Percentiles rank a stretch among this genome's conserved stretches.
These are phyloP conservation scores for Megalonaias nervosa DNA, from an alignment of 1,140 invertebrate species.

Conservation along the genomic window DNA sequence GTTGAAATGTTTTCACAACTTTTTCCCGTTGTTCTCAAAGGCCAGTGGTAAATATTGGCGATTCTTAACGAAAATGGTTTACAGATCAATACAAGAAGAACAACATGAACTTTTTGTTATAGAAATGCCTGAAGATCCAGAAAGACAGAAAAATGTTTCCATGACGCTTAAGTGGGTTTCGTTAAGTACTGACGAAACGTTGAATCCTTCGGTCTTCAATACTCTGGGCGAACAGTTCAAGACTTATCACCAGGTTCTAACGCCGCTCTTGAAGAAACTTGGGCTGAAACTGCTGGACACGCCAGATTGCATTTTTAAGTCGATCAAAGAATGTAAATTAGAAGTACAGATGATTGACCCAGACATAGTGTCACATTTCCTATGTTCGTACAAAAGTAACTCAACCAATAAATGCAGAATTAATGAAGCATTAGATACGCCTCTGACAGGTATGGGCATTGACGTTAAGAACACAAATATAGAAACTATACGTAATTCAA, in stretches of 20 bases:
- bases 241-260: background rate
- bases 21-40: constrained; percentile 31
- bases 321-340: constrained; percentile 8
- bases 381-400: constrained; percentile 12
- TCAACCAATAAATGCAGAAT: constrained; percentile 8
- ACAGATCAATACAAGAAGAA: background rate
- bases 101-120: constrained; percentile 1
- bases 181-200: background rate
- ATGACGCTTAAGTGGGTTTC: too few relatives aligned
- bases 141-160: too few relatives aligned
- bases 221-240: background rate
- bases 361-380: constrained; percentile 12
- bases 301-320: constrained; percentile 6
- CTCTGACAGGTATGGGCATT: background rate
- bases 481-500: background rate
- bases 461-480: constrained; percentile 10
- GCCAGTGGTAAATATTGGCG: constrained; percentile 12
- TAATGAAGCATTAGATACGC: background rate
- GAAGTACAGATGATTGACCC: constrained; percentile 2
- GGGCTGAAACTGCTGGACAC: constrained; percentile 35
- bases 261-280: constrained; percentile 16
- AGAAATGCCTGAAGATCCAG: too few relatives aligned
- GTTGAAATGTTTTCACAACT: constrained; percentile 17
- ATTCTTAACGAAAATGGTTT: constrained; percentile 8
- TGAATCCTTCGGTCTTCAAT: background rate